A percentile compares a stretch with the other conserved stretches of the same genome.
Evolutionary conservation across 2,888 invertebrate species (phyloP).

Genomic region (Leptopilina syphax): DNA sequence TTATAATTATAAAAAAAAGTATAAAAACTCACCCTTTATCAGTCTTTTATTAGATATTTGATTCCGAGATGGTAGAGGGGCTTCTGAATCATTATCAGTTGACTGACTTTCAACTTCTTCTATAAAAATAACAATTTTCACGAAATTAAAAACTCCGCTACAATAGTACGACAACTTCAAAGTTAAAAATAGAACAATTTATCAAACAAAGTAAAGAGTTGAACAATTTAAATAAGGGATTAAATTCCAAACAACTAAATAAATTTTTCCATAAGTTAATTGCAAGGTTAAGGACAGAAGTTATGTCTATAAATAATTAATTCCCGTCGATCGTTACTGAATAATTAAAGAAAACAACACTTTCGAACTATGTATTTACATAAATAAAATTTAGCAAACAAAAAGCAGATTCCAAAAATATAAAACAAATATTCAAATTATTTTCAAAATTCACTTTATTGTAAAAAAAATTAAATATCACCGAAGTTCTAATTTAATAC

Average conservation of each 20-base stretch:
- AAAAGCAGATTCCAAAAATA: too few relatives aligned
- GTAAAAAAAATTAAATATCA: too few relatives aligned
- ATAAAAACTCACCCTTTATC: not conserved
- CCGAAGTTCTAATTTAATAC: too few relatives aligned
- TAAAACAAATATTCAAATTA: too few relatives aligned
- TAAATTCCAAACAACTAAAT: not conserved
- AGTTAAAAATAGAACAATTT: not conserved
- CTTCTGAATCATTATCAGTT: slow-evolving; percentile 41
- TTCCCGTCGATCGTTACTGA: too few relatives aligned
- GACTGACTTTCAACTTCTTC: slow-evolving; percentile 39
- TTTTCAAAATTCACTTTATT: too few relatives aligned
- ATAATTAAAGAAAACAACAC: too few relatives aligned
- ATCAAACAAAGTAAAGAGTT: not conserved
- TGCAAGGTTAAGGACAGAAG: too few relatives aligned
- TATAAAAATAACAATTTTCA: not conserved
- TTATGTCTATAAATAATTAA: too few relatives aligned
- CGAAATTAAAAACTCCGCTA: not conserved
- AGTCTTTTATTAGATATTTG: not conserved
- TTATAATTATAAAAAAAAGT: too few relatives aligned
- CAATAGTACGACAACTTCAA: not conserved
- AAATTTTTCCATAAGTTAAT: not conserved
- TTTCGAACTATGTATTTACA: too few relatives aligned
- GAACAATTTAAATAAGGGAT: not conserved
- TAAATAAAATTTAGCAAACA: too few relatives aligned
- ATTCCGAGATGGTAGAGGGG: slow-evolving; percentile 8